These are phyloP conservation scores for Carduelis carduelis DNA, from an alignment of 2,797 vertebrate species.

Conservation along the genomic window DNA sequence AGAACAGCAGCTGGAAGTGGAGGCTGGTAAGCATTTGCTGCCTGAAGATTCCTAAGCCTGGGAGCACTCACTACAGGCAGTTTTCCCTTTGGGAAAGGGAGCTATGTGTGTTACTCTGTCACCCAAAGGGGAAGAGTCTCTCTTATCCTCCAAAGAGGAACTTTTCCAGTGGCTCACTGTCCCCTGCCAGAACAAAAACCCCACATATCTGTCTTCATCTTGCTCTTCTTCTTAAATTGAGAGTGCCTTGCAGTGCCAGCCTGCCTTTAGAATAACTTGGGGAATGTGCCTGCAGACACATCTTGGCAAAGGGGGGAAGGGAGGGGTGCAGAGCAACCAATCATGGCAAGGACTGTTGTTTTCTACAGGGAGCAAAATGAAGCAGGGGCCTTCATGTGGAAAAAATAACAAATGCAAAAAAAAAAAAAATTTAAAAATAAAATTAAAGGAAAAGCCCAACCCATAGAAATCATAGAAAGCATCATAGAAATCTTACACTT, in stretches of 20 bases:
- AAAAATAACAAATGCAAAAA: background rate
- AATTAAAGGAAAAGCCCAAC: background rate
- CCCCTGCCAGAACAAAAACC: background rate
- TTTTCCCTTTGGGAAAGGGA: background rate
- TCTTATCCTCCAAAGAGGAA: background rate
- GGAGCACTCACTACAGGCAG: background rate
- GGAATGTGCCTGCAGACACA: background rate
- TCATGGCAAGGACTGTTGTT: background rate
- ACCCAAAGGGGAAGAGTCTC: background rate
- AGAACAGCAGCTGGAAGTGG: background rate
- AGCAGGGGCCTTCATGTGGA: background rate
- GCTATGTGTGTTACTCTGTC: background rate
- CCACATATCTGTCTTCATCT: background rate
- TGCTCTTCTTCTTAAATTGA: background rate
- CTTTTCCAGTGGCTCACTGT: background rate
- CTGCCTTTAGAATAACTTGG: background rate
- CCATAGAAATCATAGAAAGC: background rate
- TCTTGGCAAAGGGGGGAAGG: background rate
- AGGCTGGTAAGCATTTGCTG: background rate
- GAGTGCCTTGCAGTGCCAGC: background rate
- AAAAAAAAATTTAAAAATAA: background rate
- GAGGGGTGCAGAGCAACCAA: background rate
- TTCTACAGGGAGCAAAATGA: background rate
- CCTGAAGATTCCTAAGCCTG: background rate
- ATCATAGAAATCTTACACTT: background rate